Evolutionary conservation across 1,140 invertebrate genomes (phyloP).

Genomic region (Sarcophaga peregrina): DNA sequence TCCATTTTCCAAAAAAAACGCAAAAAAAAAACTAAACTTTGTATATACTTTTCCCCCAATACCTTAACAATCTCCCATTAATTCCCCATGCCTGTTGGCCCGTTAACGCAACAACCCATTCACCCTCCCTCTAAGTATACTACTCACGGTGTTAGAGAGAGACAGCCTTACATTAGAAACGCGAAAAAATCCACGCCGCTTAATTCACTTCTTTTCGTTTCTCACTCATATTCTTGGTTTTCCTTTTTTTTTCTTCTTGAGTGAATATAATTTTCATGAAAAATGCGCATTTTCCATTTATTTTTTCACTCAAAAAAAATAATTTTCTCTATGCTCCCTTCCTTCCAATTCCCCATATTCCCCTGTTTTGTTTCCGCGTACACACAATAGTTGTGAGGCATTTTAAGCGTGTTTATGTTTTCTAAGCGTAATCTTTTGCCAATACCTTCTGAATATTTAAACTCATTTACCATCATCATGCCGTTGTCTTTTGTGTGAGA

Average conservation of each 20-base stretch:
- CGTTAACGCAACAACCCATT: not conserved
- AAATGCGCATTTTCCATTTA: conserved; percentile 32
- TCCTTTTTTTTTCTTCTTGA: not conserved
- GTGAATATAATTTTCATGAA: conserved; percentile 8
- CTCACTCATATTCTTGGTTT: not conserved
- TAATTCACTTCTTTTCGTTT: not conserved
- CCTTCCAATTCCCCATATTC: not conserved
- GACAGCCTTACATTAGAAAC: not conserved
- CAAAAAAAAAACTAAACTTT: not conserved
- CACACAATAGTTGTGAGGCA: too few relatives aligned
- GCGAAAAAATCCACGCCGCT: conserved; percentile 7
- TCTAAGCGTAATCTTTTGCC: not conserved
- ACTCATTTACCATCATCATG: not conserved
- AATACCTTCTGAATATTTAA: not conserved
- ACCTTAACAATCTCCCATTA: too few relatives aligned
- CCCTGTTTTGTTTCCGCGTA: not conserved
- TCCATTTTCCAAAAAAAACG: too few relatives aligned
- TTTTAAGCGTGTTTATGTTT: not conserved
- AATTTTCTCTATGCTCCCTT: not conserved
- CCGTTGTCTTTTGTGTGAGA: not conserved
- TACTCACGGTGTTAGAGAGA: not conserved
- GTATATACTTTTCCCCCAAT: not conserved
- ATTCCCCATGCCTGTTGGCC: not conserved
- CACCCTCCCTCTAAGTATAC: not conserved
- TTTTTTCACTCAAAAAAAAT: conserved; percentile 32